A percentile compares a stretch with the other conserved stretches of the same genome.
These are phyloP conservation scores for Malurus leucopterus DNA, from an alignment of 2,797 vertebrate genomes.

Conservation along the genomic window DNA sequence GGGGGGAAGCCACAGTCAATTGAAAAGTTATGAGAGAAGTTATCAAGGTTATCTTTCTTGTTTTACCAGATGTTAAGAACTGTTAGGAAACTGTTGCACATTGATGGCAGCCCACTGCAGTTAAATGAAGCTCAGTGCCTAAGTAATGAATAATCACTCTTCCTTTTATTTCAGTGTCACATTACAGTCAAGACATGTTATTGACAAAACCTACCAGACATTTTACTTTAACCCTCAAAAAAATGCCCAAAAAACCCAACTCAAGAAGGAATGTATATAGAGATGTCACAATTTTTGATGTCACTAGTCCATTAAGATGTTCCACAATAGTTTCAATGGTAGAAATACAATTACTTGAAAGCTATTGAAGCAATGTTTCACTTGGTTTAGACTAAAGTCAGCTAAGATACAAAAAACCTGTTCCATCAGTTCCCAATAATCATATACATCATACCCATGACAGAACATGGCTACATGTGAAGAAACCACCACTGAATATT, in stretches of 20 bases:
- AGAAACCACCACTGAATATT: background rate
- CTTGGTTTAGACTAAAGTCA: constrained; percentile 1
- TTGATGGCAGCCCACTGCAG: background rate
- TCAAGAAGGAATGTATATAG: constrained; percentile 25
- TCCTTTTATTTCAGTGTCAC: constrained; percentile 66
- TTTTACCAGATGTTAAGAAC: background rate
- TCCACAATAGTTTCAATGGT: constrained; percentile 22
- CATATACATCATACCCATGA: background rate
- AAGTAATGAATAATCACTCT: constrained; percentile 53
- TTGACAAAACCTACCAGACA: constrained; percentile 62
- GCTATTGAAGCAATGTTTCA: constrained; percentile 13
- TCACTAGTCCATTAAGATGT: constrained; percentile 3
- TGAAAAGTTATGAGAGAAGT: background rate
- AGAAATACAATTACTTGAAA: constrained; percentile 34
- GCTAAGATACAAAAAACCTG: background rate
- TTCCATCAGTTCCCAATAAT: background rate
- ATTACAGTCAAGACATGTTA: constrained; percentile 63
- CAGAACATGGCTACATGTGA: background rate
- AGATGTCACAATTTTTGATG: constrained; percentile 24
- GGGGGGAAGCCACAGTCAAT: background rate
- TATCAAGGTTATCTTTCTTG: background rate
- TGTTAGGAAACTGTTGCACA: background rate
- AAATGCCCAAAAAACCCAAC: background rate
- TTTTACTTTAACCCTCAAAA: constrained; percentile 37
- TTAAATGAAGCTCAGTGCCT: constrained; percentile 54